Evolutionary conservation across 2,888 invertebrate genomes (phyloP).

Genomic region (Phrixothrix hirtus): DNA sequence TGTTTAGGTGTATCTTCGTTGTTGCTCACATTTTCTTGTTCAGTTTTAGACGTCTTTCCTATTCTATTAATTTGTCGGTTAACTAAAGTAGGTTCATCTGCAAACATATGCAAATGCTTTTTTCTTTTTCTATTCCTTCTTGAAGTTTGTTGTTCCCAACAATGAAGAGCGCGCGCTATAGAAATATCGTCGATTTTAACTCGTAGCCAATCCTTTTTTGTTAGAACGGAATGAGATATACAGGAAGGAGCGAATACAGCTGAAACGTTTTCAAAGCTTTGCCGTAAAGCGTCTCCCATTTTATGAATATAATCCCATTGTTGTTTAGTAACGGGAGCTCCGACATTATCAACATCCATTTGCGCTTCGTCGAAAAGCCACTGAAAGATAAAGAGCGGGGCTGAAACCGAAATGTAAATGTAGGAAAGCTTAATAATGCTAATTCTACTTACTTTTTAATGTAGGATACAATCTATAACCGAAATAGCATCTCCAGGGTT

Average conservation of each 20-base stretch:
- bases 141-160: constrained; percentile 75
- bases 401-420: constrained; percentile 54
- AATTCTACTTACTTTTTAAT: constrained; percentile 66
- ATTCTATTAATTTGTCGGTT: constrained; percentile 34
- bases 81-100: constrained; percentile 40
- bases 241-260: constrained; percentile 93
- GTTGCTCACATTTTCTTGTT: constrained; percentile 40
- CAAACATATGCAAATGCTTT: constrained; percentile 38
- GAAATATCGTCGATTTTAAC: constrained; percentile 80
- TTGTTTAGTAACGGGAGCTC: constrained; percentile 82
- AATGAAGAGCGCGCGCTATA: constrained; percentile 80
- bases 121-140: constrained; percentile 43
- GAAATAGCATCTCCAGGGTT: constrained; percentile 92
- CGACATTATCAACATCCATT: constrained; percentile 89
- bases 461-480: constrained; percentile 87
- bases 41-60: constrained; percentile 35
- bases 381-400: constrained; percentile 91
- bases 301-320: constrained; percentile 94
- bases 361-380: constrained; percentile 95
- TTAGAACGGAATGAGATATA: constrained; percentile 87
- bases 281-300: constrained; percentile 82
- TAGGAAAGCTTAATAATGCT: no score
- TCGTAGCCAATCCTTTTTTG: constrained; percentile 84
- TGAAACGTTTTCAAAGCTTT: constrained; percentile 81
- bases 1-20: constrained; percentile 24